Base-by-base conservation (phyloP, 2,888 invertebrate genomes). In the Nomada goodeniana region DNA sequence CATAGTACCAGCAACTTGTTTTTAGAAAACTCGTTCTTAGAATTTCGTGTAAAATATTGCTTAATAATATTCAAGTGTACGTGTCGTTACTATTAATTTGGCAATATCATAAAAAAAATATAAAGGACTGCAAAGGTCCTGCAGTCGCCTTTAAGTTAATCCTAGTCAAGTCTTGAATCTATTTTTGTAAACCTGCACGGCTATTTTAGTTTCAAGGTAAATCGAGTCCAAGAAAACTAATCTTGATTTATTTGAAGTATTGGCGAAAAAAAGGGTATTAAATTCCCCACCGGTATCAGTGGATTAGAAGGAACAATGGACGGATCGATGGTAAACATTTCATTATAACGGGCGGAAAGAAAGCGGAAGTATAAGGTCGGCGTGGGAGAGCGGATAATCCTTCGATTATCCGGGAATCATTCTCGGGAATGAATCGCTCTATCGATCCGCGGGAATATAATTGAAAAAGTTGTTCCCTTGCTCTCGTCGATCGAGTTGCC, bases 391-490 rank as follows among this genome's bases (percentile, higher is more conserved):
- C 59, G 76, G 86, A 85, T 88, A 86, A 88, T 88, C 88, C 88
- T 42, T 68, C 88, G 84, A 88, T 88, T 88, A 88, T 88, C 88
- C 85, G 81, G 81, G 88, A 89, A 88, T 89, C 88, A 89, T 89
- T 88, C 87, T 86, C 81, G 82, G 83, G 80, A 86, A 87, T 83
- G 88, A 87, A 86, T 88, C 85, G 86, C 79, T 84, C 85, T 84
- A 88, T 88, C 87, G 86, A 89, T 88, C 87, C 80, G 82, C 73
- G 80, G 83, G 82, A 87, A 88, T 85, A 90, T 90, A 90, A 90
- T 90, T 90, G 90, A 89, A 89, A 90, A 90, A 90, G 89, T 90
- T 89, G 85, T 86, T 86, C 85, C 85, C 85, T 87, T 85, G 83
- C 84, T 79, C 80, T n/a, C 78, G 74, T 64, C 78, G 80, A 83